Evolutionary conservation across 2,113 vertebrate species (phyloP).

Genomic region (Eptesicus fuscus): DNA sequence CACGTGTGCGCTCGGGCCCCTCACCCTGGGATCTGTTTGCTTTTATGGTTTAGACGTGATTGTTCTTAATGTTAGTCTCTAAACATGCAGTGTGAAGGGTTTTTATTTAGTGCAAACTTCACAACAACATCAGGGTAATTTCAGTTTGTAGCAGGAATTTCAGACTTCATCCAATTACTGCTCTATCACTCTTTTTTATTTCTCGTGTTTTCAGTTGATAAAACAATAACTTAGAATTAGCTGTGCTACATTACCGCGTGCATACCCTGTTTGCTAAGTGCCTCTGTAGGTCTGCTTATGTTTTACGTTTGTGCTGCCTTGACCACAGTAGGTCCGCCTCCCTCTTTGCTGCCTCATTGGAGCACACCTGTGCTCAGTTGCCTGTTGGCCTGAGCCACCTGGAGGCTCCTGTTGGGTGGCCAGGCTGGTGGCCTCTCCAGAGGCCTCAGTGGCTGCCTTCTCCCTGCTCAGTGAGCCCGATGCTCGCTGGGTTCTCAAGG

Average conservation of each 20-base stretch:
- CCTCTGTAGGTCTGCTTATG: neutral
- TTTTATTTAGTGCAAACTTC: neutral
- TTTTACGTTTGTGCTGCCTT: neutral
- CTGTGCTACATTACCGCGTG: neutral
- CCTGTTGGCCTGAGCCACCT: fast-evolving
- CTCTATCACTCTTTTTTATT: neutral
- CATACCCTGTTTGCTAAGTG: neutral
- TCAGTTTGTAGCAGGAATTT: neutral
- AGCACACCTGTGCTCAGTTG: fast-evolving
- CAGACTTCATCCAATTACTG: neutral
- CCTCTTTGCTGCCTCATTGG: too few relatives aligned
- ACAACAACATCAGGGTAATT: neutral
- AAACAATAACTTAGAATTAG: neutral
- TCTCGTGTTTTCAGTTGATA: neutral
- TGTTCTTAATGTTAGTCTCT: neutral
- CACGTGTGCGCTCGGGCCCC: fast-evolving
- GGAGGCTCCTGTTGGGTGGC: neutral
- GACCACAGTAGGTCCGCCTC: too few relatives aligned
- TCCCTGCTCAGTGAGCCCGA: neutral
- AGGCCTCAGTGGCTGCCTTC: fast-evolving
- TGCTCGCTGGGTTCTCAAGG: neutral
- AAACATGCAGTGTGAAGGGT: neutral
- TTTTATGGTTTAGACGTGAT: neutral
- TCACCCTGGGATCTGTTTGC: neutral
- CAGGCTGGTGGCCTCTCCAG: neutral